These are phyloP conservation scores for Portunus trituberculatus DNA, from an alignment of 1,140 invertebrate genomes.

Conservation along the genomic window DNA sequence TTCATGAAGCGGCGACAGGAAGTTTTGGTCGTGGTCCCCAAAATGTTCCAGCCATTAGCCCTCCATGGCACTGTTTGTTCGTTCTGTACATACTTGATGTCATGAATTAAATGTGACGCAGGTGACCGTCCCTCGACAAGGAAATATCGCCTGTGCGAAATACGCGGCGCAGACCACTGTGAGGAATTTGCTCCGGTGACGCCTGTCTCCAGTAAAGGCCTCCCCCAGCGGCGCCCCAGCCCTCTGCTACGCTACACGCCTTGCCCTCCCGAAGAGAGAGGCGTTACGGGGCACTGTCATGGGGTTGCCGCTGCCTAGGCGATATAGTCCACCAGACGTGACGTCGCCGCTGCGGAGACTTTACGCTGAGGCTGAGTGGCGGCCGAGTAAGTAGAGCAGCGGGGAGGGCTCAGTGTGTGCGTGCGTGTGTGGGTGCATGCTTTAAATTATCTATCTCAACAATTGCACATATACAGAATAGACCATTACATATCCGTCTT, in stretches of 20 bases:
- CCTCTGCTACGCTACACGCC: not conserved
- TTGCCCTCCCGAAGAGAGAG: not conserved
- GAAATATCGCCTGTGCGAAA: not conserved
- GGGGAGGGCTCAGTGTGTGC: not conserved
- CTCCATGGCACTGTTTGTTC: not conserved
- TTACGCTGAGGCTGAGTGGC: not conserved
- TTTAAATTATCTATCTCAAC: not conserved
- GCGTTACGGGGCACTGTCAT: not conserved
- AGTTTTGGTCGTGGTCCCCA: not conserved
- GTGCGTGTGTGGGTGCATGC: not conserved
- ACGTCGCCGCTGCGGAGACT: not conserved
- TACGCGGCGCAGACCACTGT: not conserved
- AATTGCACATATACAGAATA: not conserved
- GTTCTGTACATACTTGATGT: not conserved
- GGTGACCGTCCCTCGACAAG: not conserved
- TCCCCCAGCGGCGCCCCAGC: not conserved
- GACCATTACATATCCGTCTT: not conserved
- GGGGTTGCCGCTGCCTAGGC: not conserved
- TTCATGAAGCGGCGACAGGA: not conserved
- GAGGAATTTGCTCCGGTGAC: not conserved
- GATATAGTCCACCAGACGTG: not conserved
- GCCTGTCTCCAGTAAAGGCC: not conserved
- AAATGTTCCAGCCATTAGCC: not conserved
- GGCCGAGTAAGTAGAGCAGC: not conserved
- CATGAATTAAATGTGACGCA: conserved; percentile 18